A percentile compares a stretch with the other conserved stretches of the same genome.
Evolutionary conservation across 37 sponge, comb jelly and placozoan species (phyloP).

Genomic region (Chondrosia reniformis): DNA sequence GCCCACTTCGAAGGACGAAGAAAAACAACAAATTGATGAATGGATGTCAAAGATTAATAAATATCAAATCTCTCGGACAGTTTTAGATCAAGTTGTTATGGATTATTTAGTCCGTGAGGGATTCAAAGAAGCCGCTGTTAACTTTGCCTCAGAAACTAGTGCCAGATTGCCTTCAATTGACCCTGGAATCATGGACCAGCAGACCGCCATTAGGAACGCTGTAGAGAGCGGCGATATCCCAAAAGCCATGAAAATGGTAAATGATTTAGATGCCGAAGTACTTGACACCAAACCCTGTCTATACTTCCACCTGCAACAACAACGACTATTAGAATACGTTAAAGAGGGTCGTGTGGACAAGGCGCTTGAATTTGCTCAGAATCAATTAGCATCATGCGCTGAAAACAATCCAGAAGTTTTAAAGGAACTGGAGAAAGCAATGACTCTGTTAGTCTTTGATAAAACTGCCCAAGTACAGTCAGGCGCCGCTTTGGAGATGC

Average conservation of each 20-base stretch:
- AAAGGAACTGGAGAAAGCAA: conserved; percentile 75
- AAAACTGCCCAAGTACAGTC: conserved; percentile 32
- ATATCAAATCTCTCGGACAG: conserved; percentile 49
- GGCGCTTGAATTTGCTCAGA: conserved; percentile 79
- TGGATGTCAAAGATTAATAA: conserved; percentile 67
- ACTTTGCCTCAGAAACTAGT: conserved; percentile 60
- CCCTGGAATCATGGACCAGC: conserved; percentile 59
- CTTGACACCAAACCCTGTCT: conserved; percentile 78
- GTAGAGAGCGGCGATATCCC: conserved; percentile 68
- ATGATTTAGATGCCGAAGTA: conserved; percentile 81
- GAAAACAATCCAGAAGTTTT: conserved; percentile 83
- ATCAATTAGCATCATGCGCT: conserved; percentile 80
- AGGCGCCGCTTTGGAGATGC: conserved; percentile 68
- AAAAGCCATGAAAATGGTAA: conserved; percentile 81
- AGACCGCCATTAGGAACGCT: conserved; percentile 71
- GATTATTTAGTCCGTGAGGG: conserved; percentile 93
- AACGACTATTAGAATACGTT: conserved; percentile 82
- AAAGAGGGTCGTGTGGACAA: conserved; percentile 54
- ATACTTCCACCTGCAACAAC: conserved; percentile 88
- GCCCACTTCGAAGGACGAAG: neutral
- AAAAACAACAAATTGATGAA: conserved; percentile 9
- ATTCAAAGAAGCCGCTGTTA: conserved; percentile 83
- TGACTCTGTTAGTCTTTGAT: conserved; percentile 80
- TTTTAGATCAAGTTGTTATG: conserved; percentile 76
- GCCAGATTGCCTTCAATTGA: conserved; percentile 46